A percentile compares a stretch with the other conserved stretches of the same genome.
phyloP scores from a whole-genome alignment of 2,113 vertebrate species.

The Ahaetulla prasina region DNA sequence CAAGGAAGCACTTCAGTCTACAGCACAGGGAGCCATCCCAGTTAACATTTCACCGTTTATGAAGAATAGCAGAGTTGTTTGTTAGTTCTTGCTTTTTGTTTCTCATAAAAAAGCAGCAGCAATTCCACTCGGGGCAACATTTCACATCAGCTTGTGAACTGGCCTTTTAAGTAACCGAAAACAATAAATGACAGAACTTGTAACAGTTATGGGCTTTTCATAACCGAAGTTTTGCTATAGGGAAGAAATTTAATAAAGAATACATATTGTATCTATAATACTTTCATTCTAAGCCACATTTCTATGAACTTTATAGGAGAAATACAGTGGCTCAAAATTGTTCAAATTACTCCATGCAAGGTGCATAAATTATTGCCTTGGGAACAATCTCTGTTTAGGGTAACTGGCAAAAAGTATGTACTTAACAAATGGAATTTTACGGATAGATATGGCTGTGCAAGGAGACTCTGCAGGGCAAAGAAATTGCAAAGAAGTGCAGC shows the following conservation, averaged over 20 bases:
- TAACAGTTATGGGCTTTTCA: background rate
- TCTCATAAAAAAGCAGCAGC: background rate
- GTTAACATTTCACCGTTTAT: background rate
- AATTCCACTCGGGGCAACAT: rapidly evolving
- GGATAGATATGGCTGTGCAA: background rate
- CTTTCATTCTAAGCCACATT: background rate
- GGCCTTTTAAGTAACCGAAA: background rate
- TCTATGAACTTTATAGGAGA: background rate
- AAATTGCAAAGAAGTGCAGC: background rate
- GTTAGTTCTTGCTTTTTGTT: background rate
- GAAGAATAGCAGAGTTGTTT: background rate
- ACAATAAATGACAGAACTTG: background rate
- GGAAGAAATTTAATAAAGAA: background rate
- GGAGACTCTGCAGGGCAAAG: background rate
- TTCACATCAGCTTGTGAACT: background rate
- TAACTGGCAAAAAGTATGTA: background rate
- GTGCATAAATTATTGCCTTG: background rate
- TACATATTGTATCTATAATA: background rate
- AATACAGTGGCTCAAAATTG: background rate
- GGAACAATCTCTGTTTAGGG: background rate
- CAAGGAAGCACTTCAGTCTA: background rate
- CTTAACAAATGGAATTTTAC: background rate
- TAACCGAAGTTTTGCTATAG: background rate
- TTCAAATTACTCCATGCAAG: background rate
- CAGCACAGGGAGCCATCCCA: background rate